Evolutionary conservation across 2,113 vertebrate genomes (phyloP), one percentile per base, ranked within the genome.

Genomic region (Pteruthius melanotis): DNA sequence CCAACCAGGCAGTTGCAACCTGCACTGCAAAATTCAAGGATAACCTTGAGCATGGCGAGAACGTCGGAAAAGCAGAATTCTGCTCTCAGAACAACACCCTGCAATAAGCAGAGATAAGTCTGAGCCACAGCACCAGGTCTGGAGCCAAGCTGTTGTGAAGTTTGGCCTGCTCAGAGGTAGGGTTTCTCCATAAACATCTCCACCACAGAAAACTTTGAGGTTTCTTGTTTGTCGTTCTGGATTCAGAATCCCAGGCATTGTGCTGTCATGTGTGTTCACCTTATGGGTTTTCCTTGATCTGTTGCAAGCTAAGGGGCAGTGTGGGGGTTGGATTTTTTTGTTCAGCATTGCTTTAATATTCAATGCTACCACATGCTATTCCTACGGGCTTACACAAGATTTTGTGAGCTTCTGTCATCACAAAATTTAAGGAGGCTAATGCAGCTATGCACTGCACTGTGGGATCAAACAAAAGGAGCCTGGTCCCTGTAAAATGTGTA

Each of bases 1-100:
- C 47, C 44, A 66, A 39, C 49, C 13, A 7, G 57, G 56, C 60
- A 92, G 68, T 54, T 63, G n/a, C n/a, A 90, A 63, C 63, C 45
- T 50, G 45, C 0, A 2, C 57, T 82, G 44, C 49, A 68, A 40
- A 26, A 76, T 79, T 60, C 63, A 82, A 91, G n/a, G 30, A 57
- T 37, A 45, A 42, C 37, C 37, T 83, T 47, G 66, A 35, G 7
- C 11, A 50, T 0, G 2, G 49, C 0, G 0, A 85, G 53, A 19
- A 71, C 31, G 27, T 79, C 61, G 35, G 37, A 31, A 79, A 65
- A 80, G n/a, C 37, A 77, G 30, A 57, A 76, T 23, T 17, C 13
- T 64, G 20, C 69, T 33, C 74, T 65, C 22, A 50, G 65, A 94
- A 30, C 57, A 40, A 2, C 0, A 15, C 8, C 4, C 53, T 89